Evolutionary conservation across 2,113 vertebrate genomes (phyloP).

Genomic region (Jacana jacana): DNA sequence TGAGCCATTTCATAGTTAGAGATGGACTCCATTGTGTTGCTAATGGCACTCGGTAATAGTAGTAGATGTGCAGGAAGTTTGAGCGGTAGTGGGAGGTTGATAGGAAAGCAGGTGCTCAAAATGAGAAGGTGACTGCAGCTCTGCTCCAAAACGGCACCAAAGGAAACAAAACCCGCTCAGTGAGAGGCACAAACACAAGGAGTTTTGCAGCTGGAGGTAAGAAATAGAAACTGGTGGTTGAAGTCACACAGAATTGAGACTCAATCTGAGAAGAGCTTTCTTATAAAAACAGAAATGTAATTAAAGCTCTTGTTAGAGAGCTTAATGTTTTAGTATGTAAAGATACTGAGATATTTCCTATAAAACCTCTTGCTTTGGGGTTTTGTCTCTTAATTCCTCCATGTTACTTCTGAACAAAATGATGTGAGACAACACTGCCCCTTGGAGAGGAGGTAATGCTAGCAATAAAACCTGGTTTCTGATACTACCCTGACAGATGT

Average conservation of each 20-base stretch:
- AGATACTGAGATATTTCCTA: not conserved
- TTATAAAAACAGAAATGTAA: not conserved
- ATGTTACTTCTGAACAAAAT: not conserved
- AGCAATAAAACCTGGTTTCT: not conserved
- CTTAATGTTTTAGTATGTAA: not conserved
- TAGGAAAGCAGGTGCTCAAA: not conserved
- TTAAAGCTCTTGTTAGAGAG: not conserved
- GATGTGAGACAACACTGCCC: not conserved
- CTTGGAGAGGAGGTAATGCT: not conserved
- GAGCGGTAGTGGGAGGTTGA: not conserved
- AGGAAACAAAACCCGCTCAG: not conserved
- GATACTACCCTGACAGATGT: not conserved
- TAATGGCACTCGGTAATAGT: not conserved
- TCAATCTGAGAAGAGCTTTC: not conserved
- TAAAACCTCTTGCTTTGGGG: not conserved
- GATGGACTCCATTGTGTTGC: not conserved
- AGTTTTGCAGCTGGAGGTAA: not conserved
- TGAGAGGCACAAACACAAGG: not conserved
- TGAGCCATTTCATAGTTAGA: not conserved
- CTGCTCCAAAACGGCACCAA: not conserved
- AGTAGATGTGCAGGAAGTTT: not conserved
- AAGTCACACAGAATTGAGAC: not conserved
- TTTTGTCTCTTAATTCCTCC: not conserved
- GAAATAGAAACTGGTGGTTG: slow-evolving; percentile 11
- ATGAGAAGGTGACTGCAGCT: not conserved